These are phyloP conservation scores for Nephrotoma flavescens DNA, from an alignment of 2,888 invertebrate genomes.

Conservation along the genomic window DNA sequence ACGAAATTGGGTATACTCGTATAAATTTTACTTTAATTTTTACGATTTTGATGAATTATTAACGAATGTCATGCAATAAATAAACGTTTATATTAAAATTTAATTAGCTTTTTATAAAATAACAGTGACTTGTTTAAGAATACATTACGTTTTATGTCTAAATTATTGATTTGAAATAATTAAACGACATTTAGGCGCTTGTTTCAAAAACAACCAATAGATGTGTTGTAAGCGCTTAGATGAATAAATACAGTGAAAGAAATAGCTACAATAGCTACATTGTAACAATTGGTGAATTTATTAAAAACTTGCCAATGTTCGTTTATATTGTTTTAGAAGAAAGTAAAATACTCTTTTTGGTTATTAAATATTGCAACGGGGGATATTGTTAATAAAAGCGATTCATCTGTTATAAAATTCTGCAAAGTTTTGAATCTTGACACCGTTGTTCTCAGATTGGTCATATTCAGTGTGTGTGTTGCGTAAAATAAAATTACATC, in stretches of 20 bases:
- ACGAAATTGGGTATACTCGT: background rate
- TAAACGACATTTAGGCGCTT: background rate
- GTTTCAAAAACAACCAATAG: background rate
- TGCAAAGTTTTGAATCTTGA: no score
- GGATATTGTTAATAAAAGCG: no score
- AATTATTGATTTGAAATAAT: background rate
- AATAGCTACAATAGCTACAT: background rate
- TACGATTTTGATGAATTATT: background rate
- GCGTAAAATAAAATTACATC: no score
- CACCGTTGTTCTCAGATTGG: no score
- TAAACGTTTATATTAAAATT: background rate
- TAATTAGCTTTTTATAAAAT: background rate
- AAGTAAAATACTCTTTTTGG: no score
- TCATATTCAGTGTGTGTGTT: no score
- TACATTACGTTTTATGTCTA: background rate
- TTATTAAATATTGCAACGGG: no score
- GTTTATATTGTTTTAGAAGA: no score
- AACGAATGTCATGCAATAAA: background rate
- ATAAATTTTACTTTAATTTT: background rate
- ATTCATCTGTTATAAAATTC: no score
- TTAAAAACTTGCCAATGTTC: no score
- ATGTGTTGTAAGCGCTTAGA: background rate
- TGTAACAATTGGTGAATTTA: background rate
- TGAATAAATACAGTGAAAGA: background rate
- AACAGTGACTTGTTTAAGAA: background rate